Evolutionary conservation across 2,888 invertebrate genomes (phyloP).

Genomic region (Chironomus riparius): DNA sequence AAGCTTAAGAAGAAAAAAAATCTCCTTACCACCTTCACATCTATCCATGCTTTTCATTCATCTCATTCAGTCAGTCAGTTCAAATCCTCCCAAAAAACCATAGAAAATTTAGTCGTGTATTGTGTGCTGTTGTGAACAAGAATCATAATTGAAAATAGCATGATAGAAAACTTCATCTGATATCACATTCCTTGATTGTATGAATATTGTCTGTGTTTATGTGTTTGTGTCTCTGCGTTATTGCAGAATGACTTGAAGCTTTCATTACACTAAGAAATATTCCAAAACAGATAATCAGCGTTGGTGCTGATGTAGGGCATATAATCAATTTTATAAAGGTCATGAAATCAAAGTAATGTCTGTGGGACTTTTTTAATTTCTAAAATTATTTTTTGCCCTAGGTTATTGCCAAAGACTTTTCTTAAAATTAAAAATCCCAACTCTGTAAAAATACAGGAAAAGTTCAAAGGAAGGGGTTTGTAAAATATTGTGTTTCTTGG

Average conservation of each 20-base stretch:
- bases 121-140: conserved; percentile 23
- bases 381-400: too few species aligned
- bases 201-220: conserved; percentile 21
- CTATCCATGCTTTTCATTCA: not conserved
- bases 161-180: conserved; percentile 22
- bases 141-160: conserved; percentile 28
- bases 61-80: not conserved
- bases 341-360: too few species aligned
- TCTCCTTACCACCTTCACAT: not conserved
- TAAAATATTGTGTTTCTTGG: not conserved
- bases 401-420: too few species aligned
- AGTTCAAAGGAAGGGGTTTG: too few species aligned
- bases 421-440: too few species aligned
- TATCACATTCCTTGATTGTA: conserved; percentile 27
- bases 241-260: not conserved
- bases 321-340: too few species aligned
- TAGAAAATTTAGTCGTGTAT: conserved; percentile 27
- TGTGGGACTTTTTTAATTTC: too few species aligned
- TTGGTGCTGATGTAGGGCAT: too few species aligned
- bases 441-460: too few species aligned
- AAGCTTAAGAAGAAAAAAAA: not conserved
- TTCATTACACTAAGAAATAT: not conserved
- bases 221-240: not conserved
- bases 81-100: conserved; percentile 6
- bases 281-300: too few species aligned